Evolutionary conservation across 2,888 invertebrate genomes (phyloP), one percentile per base, ranked within the genome.

Genomic region (Elmis aenea): DNA sequence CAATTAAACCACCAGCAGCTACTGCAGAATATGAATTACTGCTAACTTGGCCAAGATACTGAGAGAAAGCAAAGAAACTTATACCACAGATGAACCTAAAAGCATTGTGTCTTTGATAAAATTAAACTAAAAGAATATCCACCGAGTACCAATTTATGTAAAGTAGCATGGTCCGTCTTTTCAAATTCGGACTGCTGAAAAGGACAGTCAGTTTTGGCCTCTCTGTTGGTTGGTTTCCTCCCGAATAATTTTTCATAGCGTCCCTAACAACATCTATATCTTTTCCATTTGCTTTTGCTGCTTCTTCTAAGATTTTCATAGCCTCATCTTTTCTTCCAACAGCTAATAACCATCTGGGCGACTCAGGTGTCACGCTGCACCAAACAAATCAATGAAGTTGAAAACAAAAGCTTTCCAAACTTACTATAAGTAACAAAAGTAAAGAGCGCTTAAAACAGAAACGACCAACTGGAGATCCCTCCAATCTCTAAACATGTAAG

Each of bases 401-500:
- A 6, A 18, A 18, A 18, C 5, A 6, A 8, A 5, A 18, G 8
- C 18, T 18, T 18, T 6, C 18, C 5, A 18, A 18, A 56, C 61
- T 60, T 61, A 75, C 76, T 73, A 75, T 36, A 68, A 68, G 49
- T 74, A 70, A 6, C 54, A 40, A 15, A 77, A 59, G 46, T 64
- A 77, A 2, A 73, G 25, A n/a, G 70, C 63, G 11, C 76, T 75
- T 10, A 77, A 48, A 2, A 67, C 45, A 1, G 77, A 74, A 30
- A 80, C 60, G 3, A 69, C 64, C 13, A 78, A 64, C 55, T 80
- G 76, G 6, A 81, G 61, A 41, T 72, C 62, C 42, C 78, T 70
- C 81, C 81, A 81, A 54, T 80, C 76, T 49, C 78, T 64, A 3
- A 77, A 55, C 54, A 68, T 70, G 52, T 75, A 79, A 0, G 79